Percentiles rank a stretch among this genome's conserved stretches.
Conservation (phyloP, 2,888 invertebrate genomes). For the Pediacus dermestoides region DNA sequence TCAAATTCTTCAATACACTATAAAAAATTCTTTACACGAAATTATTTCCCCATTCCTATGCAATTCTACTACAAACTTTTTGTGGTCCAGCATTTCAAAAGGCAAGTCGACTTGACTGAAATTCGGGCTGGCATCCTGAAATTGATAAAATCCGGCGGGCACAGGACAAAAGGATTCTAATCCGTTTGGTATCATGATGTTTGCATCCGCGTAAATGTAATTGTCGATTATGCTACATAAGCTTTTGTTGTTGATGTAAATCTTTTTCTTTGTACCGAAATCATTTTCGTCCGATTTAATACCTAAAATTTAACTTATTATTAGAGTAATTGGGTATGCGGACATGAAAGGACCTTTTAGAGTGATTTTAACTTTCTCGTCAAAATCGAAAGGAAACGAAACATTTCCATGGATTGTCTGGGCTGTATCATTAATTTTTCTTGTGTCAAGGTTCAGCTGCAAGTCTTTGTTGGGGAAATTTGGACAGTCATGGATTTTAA, state of each 20-base stretch:
- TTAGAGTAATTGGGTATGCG: neutral
- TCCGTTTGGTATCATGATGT: neutral
- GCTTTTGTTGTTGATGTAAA: conserved; percentile 10
- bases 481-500: conserved; percentile 9
- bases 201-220: conserved; percentile 7
- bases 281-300: conserved; percentile 1
- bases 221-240: conserved; percentile 14
- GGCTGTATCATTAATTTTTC: conserved; percentile 6
- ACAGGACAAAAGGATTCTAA: conserved; percentile 12
- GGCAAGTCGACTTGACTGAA: conserved; percentile 10
- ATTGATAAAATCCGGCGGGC: conserved; percentile 10
- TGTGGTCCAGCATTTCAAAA: conserved; percentile 8
- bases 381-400: conserved; percentile 18
- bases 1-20: too few species aligned
- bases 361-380: conserved; percentile 18
- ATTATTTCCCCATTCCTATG: conserved; percentile 8
- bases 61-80: conserved; percentile 14
- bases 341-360: conserved; percentile 14
- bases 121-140: conserved; percentile 7
- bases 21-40: conserved; percentile 12
- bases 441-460: conserved; percentile 5
- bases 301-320: neutral
- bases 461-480: conserved; percentile 9
- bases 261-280: conserved; percentile 7
- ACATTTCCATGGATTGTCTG: conserved; percentile 22